Evolutionary conservation across 2,888 invertebrate genomes (phyloP), one percentile per base, ranked within the genome.

Genomic region (Ichneumon xanthorius): DNA sequence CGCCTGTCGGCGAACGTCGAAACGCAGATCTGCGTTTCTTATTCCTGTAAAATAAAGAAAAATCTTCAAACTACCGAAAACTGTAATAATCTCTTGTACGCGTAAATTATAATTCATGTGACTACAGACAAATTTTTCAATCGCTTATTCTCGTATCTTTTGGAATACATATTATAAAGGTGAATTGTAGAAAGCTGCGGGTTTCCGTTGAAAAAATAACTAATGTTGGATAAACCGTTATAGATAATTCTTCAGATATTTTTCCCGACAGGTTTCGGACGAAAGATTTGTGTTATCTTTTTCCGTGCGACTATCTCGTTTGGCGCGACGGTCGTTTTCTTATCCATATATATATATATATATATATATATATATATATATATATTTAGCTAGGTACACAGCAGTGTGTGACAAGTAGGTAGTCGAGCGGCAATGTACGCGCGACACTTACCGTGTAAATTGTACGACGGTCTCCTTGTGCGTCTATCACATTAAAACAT

Each of bases 381-480:
- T n/a, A n/a, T n/a, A 16, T 16, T 16, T 30, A 63, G 63, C 1
- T 33, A 16, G 16, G 63, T 55, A 58, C 63, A 33, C 63, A 33
- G 63, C 9, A 61, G 14, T 30, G 30, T 22, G 30, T 61, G 30
- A 61, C 30, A 61, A 61, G 61, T 61, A 26, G 61, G 30, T 61
- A 61, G 61, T 61, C 61, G 61, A 61, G 61, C 61, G 61, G 61
- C 30, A 61, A 61, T 30, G 61, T n/a, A 61, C 22, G 61, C 61
- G 61, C 61, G 26, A 30, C 61, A 30, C 30, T 61, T 61, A 30
- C 16, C 61, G 16, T 26, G 30, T 14, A 61, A 61, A 30, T 61
- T 26, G 14, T 6, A 16, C 26, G 61, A 61, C 61, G 26, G 30
- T 26, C 30, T 61, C 30, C 61, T 61, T 16, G 61, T 61, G 61